Evolutionary conservation across 2,797 vertebrate species (phyloP).

Genomic region (Anolis apletophallus): DNA sequence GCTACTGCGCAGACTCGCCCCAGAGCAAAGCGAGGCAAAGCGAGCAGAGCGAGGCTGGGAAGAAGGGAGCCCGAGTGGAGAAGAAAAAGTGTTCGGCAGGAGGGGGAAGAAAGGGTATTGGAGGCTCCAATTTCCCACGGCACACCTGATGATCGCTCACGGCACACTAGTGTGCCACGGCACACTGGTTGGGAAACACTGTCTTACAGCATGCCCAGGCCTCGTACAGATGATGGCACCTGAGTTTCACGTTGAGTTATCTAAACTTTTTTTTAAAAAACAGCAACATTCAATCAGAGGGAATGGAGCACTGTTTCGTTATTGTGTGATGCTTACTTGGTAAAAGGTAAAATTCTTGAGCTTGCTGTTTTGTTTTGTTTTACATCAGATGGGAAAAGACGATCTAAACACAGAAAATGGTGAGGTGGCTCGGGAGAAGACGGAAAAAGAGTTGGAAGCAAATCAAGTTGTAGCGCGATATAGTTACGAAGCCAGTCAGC

Average conservation of each 20-base stretch:
- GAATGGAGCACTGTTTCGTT: background rate
- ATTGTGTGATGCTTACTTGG: background rate
- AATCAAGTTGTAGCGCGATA: conserved; percentile 84
- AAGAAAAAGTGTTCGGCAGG: too few species aligned
- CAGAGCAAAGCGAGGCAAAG: too few species aligned
- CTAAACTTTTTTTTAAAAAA: background rate
- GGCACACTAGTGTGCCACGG: too few species aligned
- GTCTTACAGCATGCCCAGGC: background rate
- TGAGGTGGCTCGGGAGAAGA: conserved; percentile 59
- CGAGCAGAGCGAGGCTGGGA: too few species aligned
- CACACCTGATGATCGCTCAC: too few species aligned
- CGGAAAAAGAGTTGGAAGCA: background rate
- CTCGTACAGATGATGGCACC: too few species aligned
- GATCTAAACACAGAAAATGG: conserved; percentile 38
- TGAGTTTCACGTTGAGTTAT: background rate
- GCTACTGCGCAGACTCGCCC: too few species aligned
- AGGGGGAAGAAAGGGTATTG: too few species aligned
- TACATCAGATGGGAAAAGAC: conserved; percentile 72
- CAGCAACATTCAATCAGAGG: background rate
- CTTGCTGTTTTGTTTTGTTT: conserved; percentile 42
- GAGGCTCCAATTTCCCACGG: too few species aligned
- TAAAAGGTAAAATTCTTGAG: conserved; percentile 11
- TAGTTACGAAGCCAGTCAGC: conserved; percentile 84
- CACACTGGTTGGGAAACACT: too few species aligned
- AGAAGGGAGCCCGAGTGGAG: too few species aligned